These are phyloP conservation scores for Heliconius charithonia DNA, from an alignment of 2,888 invertebrate genomes.

Conservation along the genomic window DNA sequence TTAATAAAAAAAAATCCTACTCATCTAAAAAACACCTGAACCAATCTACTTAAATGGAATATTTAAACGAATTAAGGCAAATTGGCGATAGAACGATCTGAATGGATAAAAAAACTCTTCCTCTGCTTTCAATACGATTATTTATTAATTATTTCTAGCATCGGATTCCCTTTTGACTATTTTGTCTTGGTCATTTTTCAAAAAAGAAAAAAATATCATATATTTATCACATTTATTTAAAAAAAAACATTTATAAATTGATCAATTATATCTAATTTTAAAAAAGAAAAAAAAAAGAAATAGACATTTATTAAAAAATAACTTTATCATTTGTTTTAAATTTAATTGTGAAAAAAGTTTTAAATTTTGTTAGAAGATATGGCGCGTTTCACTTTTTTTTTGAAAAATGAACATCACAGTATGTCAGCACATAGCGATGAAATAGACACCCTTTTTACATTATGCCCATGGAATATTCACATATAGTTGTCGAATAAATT, in stretches of 20 bases:
- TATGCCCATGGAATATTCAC: slow-evolving; percentile 46
- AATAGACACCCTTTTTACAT: slow-evolving; percentile 43
- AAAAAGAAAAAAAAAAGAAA: too few relatives aligned
- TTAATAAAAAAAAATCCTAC: not conserved
- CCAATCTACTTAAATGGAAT: not conserved
- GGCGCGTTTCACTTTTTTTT: not conserved
- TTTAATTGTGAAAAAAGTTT: too few relatives aligned
- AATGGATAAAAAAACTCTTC: slow-evolving; percentile 16
- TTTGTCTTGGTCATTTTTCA: slow-evolving; percentile 9
- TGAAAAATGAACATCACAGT: slow-evolving; percentile 33
- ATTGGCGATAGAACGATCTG: slow-evolving; percentile 30
- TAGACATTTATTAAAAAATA: too few relatives aligned
- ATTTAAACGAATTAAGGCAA: not conserved
- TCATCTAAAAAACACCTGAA: slow-evolving; percentile 12
- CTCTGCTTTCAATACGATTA: slow-evolving; percentile 26
- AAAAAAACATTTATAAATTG: not conserved
- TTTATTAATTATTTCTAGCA: slow-evolving; percentile 28
- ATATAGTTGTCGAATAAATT: slow-evolving; percentile 52
- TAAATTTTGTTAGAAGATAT: too few relatives aligned
- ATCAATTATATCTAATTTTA: too few relatives aligned
- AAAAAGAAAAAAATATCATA: slow-evolving; percentile 2
- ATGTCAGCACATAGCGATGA: slow-evolving; percentile 40
- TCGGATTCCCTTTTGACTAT: slow-evolving; percentile 8
- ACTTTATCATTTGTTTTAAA: too few relatives aligned
- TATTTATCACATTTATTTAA: not conserved